Percentiles rank a stretch among this genome's conserved stretches.
Evolutionary conservation across 2,888 invertebrate species (phyloP).

Genomic region (Lampropteryx suffumata): DNA sequence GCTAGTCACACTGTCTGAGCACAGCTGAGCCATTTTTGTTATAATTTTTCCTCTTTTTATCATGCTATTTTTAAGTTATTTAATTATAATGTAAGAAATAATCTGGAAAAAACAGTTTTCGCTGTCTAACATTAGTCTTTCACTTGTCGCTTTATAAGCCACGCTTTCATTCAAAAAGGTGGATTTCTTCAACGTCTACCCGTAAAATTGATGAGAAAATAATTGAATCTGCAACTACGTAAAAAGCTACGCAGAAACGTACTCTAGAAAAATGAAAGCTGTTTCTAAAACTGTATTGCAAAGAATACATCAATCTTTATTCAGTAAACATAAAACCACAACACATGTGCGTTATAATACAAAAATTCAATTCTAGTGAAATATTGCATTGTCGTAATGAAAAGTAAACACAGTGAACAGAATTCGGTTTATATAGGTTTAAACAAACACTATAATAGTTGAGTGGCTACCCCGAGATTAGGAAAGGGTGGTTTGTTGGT

Average conservation of each 20-base stretch:
- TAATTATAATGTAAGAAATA: too few species aligned
- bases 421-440: slow-evolving; percentile 53
- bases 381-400: slow-evolving; percentile 52
- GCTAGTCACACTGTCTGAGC: too few species aligned
- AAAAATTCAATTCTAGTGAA: slow-evolving; percentile 5
- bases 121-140: too few species aligned
- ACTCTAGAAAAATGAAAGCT: background rate
- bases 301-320: slow-evolving; percentile 5
- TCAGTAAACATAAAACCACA: background rate
- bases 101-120: too few species aligned
- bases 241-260: too few species aligned
- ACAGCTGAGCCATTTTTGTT: too few species aligned
- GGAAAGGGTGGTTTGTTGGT: slow-evolving; percentile 34
- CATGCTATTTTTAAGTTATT: too few species aligned
- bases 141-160: background rate
- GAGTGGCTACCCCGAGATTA: slow-evolving; percentile 50
- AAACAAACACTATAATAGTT: slow-evolving; percentile 51
- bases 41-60: too few species aligned
- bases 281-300: background rate
- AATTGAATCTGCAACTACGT: background rate
- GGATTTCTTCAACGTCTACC: background rate
- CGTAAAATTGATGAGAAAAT: slow-evolving; percentile 3
- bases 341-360: background rate
- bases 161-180: background rate
- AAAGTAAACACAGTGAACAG: slow-evolving; percentile 51